Base-by-base conservation (phyloP, 2,797 vertebrate genomes). In the Xerus rutilus region DNA sequence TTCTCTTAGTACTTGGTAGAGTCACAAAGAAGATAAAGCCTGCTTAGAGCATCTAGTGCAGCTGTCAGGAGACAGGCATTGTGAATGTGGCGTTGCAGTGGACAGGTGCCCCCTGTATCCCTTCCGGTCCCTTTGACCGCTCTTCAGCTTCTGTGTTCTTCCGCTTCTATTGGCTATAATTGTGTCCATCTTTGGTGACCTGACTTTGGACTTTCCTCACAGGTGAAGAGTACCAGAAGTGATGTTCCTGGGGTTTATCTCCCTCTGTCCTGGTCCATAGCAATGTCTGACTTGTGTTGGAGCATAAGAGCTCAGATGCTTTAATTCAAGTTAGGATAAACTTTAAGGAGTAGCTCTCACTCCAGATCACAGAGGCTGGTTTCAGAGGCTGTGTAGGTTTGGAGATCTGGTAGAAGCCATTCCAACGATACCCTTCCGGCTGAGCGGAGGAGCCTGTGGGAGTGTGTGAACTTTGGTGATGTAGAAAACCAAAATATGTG, bases 101-200 rank as follows among this genome's bases (percentile, higher is more conserved):
- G 5, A 0, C 28, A 9, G 28, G 4, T 8, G 47, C 32, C 15
- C 28, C 3, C n/a, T 2, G 1, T 11, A 5, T 52, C 18, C 39
- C 8, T 47, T 14, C 20, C 7, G 23, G 69, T 20, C 25, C 7
- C 57, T 77, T 81, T 30, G 35, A 65, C 20, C 12, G 18, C 32
- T 79, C 30, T 17, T 67, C 1, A 30, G 45, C 67, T 4, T 64
- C 20, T 10, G 0, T 21, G 7, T 47, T 69, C 47, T 64, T 64
- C 17, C 20, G n/a, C 43, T 35, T 87, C 74, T 62, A 1, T 69
- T 23, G 32, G 3, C 9, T 52, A 28, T 18, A 35, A 45, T 21
- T 2, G 5, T 32, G 5, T 54, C 18, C 81, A 6, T 81, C 45
- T 62, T 54, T 32, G 45, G 52, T 76, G 10, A 91, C 59, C 10